Evolutionary conservation across 2,113 vertebrate species (phyloP), one percentile per base, ranked within the genome.

Genomic region (Centrocercus urophasianus): DNA sequence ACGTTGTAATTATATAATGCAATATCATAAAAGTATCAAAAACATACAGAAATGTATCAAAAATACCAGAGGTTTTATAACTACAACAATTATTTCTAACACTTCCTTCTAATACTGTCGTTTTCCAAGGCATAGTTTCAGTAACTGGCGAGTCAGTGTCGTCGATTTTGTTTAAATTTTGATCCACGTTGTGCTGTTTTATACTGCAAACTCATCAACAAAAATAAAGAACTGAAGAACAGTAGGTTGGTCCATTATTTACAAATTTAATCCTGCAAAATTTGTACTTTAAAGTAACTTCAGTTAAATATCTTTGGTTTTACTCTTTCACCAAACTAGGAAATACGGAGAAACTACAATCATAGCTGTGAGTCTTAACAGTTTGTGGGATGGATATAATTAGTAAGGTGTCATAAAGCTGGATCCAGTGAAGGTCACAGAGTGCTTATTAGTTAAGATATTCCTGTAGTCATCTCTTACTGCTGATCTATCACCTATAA

Each of bases 341-440:
- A 74, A 86, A 64, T 34, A 47, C 19, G 32, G 69, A 64, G 45
- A 78, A 52, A 60, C 30, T 78, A 74, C 64, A 57, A 45, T 88
- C 74, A 8, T 20, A 67, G 47, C 28, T 71, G 34, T 84, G 56
- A 92, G 47, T 77, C 36, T 66, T 66, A 86, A 73, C 22, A 63
- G 25, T 42, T 86, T 81, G 73, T 94, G 73, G 89, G 70, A 90
- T 66, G 83, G 52, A 71, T 81, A 57, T 34, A 89, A 75, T 90
- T 78, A 86, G 70, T 65, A 56, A 89, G 61, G 56, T 75, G 50
- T 81, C 83, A 72, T 84, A 63, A 75, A 84, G 38, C 57, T 82
- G 83, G 28, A 89, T 75, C 19, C 73, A 64, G 11, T 82, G 87
- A 94, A 94, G 91, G 91, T 86, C 73, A 89, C 64, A 21, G 40